Conservation (phyloP, 2,113 vertebrate species). For the Myxocyprinus asiaticus region DNA sequence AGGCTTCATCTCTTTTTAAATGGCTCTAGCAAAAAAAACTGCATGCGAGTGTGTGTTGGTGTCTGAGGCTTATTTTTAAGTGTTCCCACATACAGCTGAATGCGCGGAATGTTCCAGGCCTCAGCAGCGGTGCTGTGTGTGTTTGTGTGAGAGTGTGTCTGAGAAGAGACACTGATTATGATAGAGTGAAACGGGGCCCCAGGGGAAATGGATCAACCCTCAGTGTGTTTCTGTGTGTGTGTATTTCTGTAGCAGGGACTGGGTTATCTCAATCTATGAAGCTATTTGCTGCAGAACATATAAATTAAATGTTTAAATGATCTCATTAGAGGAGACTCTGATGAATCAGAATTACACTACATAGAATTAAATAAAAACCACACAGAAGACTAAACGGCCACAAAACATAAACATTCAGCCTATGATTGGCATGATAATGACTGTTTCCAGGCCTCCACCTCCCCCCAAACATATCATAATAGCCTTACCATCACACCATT, state of each 20-base stretch:
- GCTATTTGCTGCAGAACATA: constrained; percentile 22
- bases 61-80: constrained; percentile 31
- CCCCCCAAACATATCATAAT: neutral
- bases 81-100: constrained; percentile 47
- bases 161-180: constrained; percentile 50
- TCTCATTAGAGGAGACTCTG: constrained; percentile 38
- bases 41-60: neutral
- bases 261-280: constrained; percentile 37
- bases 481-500: neutral
- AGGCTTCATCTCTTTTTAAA: constrained; percentile 12
- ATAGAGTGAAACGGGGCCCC: constrained; percentile 54
- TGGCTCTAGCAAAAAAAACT: neutral
- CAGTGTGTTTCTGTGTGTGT: constrained; percentile 34
- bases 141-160: constrained; percentile 21
- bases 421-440: neutral
- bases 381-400: neutral
- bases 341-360: constrained; percentile 13
- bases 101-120: constrained; percentile 49
- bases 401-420: neutral
- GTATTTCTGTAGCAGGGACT: constrained; percentile 38
- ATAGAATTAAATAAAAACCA: neutral
- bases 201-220: constrained; percentile 53
- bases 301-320: constrained; percentile 35
- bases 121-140: constrained; percentile 18
- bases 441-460: too few species aligned